phyloP scores from a whole-genome alignment of 2,888 invertebrate species.

The Microplitis manilae region DNA sequence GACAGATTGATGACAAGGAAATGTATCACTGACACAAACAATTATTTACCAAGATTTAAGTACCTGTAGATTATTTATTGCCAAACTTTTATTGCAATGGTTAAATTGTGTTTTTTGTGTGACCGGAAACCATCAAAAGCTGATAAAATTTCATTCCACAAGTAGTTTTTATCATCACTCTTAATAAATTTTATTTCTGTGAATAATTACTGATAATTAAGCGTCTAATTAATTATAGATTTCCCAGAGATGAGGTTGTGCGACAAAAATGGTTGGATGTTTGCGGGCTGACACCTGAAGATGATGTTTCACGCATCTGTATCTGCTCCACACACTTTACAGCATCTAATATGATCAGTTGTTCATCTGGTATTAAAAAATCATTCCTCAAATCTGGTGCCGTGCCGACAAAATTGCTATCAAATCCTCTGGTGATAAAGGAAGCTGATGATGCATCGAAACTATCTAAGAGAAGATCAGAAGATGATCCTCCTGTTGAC shows the following conservation, averaged over 20 bases:
- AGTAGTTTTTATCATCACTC: background rate
- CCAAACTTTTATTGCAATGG: background rate
- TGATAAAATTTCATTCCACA: background rate
- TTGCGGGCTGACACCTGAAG: background rate
- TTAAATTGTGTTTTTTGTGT: background rate
- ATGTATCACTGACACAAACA: background rate
- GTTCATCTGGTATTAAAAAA: background rate
- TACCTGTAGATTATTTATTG: too few relatives aligned
- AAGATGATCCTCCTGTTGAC: background rate
- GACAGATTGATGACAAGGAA: background rate
- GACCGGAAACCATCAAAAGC: background rate
- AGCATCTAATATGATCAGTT: background rate
- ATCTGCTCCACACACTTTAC: background rate
- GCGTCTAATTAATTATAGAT: background rate
- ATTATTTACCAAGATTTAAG: too few relatives aligned
- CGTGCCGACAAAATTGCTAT: background rate
- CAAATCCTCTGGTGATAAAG: background rate
- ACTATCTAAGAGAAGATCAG: background rate
- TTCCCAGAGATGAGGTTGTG: background rate
- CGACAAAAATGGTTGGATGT: background rate
- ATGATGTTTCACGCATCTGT: background rate
- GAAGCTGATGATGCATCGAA: background rate
- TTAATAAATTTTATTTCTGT: background rate
- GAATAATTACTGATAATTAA: background rate
- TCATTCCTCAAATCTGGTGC: background rate